Base-by-base conservation (phyloP, 2,797 vertebrate species). In the Melanotaenia boesemani region DNA sequence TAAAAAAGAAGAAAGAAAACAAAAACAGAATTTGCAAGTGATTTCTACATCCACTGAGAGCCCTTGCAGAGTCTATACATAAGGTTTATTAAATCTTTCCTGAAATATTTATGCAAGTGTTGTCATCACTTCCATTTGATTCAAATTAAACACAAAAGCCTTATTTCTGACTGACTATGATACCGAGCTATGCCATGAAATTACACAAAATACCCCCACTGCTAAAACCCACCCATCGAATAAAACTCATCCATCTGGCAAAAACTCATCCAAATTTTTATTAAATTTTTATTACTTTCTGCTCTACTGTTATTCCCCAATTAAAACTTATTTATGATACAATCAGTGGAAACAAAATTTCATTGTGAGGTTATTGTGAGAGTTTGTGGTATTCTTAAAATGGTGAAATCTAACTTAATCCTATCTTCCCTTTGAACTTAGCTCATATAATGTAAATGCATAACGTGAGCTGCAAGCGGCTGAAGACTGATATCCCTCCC, bases 401-500 rank as follows among this genome's bases (percentile, higher is more conserved):
- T 68, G 46, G 70, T 68, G 60, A 55, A 79, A 81, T 48, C 67
- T 57, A 64, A 61, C 5, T 46, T 20, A 5, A 7, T 20, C 15
- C 41, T 18, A 46, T 20, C 18, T 76, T 85, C 59, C 63, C 26
- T 62, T 73, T 36, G 44, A 68, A 52, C 68, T 74, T 58, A 46
- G 1, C 48, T 76, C 66, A 78, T 64, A 28, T 62, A 61, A 48
- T 41, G 37, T 64, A 56, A 68, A 58, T 69, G 58, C 18, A 71
- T 64, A 39, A 64, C 69, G 26, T 39, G 62, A 60, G 26, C 63
- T 70, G 70, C 57, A 77, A 61, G 58, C 46, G 77, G 60, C 78
- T 57, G 34, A n/a, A 67, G 63, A 82, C 63, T 59, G 44, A 72
- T 79, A 55, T 67, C 67, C 16, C 41, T 70, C 54, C 76, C 32